These are phyloP conservation scores for Megaptera novaeangliae DNA, from an alignment of 2,113 vertebrate species.

Conservation along the genomic window DNA sequence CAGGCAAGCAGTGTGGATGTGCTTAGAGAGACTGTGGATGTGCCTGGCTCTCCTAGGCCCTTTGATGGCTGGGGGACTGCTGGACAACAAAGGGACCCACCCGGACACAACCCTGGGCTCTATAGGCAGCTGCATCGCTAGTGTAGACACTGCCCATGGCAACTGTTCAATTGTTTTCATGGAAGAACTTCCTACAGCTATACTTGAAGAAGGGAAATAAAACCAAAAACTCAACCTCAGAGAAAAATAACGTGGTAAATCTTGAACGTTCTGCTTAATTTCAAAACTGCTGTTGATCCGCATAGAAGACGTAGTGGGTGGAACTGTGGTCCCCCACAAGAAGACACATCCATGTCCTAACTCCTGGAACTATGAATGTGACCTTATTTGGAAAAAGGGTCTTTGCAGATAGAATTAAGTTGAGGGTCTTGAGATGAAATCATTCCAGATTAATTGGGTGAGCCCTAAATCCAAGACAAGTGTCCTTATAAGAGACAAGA, in stretches of 20 bases:
- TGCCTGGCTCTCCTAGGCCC: not conserved
- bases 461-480: not conserved
- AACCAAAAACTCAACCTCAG: conserved; percentile 14
- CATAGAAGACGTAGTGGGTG: not conserved
- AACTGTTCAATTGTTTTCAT: conserved; percentile 52
- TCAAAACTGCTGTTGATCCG: not conserved
- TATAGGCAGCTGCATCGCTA: conserved; percentile 22
- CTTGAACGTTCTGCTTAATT: not conserved
- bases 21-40: not conserved
- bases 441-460: not conserved
- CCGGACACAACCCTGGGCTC: not conserved
- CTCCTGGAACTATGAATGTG: not conserved
- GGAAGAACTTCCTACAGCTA: conserved; percentile 66
- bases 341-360: not conserved
- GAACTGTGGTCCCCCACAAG: not conserved
- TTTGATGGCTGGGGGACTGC: not conserved
- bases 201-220: conserved; percentile 64
- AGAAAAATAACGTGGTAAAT: not conserved
- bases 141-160: not conserved
- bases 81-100: not conserved
- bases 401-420: not conserved
- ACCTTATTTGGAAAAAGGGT: not conserved
- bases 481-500: not conserved
- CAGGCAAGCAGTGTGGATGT: not conserved
- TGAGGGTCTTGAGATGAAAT: not conserved